Conservation (phyloP, 2,113 vertebrate species). For the Eleginops maclovinus region DNA sequence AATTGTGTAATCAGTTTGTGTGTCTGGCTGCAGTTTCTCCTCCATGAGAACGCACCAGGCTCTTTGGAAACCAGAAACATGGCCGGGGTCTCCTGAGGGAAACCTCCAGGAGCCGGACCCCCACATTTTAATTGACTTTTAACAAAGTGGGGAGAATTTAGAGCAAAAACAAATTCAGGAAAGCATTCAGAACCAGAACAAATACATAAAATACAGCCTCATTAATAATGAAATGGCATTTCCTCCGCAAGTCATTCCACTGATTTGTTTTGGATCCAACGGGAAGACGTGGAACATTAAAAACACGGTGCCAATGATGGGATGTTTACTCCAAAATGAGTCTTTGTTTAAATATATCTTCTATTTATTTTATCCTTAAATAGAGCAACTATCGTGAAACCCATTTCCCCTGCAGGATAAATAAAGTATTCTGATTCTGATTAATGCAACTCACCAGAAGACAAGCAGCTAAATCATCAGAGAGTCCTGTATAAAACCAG, state of each 20-base stretch:
- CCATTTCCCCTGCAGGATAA: too few species aligned
- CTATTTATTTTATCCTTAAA: too few species aligned
- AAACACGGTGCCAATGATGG: not conserved
- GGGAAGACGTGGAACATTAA: not conserved
- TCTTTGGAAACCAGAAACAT: conserved; percentile 18
- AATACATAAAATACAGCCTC: not conserved
- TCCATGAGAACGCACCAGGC: conserved; percentile 40
- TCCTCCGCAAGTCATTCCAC: not conserved
- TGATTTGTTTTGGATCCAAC: not conserved
- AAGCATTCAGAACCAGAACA: not conserved
- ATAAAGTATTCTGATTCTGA: too few species aligned
- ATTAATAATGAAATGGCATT: not conserved
- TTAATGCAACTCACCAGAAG: too few species aligned
- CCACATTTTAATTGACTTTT: conserved; percentile 9
- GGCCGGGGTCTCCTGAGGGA: conserved; percentile 25
- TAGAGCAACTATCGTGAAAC: too few species aligned
- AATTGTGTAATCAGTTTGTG: too few species aligned
- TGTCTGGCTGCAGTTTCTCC: conserved; percentile 47
- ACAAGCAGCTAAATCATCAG: too few species aligned
- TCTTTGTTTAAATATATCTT: too few species aligned
- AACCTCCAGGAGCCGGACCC: conserved; percentile 6
- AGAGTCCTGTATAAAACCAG: too few species aligned
- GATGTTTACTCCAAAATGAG: too few species aligned
- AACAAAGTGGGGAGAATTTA: not conserved
- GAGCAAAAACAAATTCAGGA: not conserved